phyloP scores from a whole-genome alignment of 2,797 vertebrate species.

The Dermochelys coriacea region DNA sequence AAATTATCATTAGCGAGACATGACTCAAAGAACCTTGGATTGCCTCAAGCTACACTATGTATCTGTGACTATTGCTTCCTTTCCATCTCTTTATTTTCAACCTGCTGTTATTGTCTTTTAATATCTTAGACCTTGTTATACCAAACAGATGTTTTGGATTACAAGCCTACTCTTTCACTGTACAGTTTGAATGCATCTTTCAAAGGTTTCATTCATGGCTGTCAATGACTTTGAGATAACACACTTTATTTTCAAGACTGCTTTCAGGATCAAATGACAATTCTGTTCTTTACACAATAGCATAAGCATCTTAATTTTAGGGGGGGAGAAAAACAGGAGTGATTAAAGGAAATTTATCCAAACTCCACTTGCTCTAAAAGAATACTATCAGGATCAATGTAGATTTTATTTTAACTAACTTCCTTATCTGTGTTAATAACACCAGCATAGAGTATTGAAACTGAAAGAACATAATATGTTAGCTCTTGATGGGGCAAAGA shows the following conservation, averaged over 20 bases:
- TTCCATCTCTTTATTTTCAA: conserved; percentile 4
- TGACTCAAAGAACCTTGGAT: conserved; percentile 18
- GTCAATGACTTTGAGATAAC: background rate
- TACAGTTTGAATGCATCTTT: background rate
- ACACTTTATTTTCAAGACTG: background rate
- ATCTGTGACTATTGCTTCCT: background rate
- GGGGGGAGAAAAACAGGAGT: background rate
- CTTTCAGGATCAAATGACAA: background rate
- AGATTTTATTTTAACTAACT: background rate
- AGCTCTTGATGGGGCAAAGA: background rate
- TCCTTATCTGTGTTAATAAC: background rate
- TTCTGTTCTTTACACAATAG: background rate
- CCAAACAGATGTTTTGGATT: background rate
- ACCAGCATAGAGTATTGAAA: background rate
- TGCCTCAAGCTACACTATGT: background rate
- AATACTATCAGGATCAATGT: background rate
- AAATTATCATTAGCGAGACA: conserved; percentile 29
- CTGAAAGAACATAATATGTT: background rate
- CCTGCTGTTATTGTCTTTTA: background rate
- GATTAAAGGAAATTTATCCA: background rate
- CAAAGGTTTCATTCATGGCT: background rate
- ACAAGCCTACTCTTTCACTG: background rate
- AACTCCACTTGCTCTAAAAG: background rate
- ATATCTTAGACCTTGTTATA: background rate
- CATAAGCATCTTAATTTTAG: background rate